Conservation (phyloP, 2,797 vertebrate species). For the Scomberomorus guttatus region DNA sequence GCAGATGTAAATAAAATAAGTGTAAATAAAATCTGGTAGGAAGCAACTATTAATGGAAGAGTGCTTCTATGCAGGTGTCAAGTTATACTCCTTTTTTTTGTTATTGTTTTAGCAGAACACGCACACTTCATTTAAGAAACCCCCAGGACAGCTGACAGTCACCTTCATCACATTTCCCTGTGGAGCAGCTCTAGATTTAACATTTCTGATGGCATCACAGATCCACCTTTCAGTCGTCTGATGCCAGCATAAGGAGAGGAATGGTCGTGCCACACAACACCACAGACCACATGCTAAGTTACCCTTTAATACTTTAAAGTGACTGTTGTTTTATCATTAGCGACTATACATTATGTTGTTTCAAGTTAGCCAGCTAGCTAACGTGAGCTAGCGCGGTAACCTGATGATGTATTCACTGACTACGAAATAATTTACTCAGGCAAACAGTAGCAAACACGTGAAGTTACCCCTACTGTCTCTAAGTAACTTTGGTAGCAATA, state of each 20-base stretch:
- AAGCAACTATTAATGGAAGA: not conserved
- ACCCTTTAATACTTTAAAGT: not conserved
- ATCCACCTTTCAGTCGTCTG: not conserved
- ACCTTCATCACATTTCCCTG: conserved; percentile 36
- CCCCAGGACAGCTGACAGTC: conserved; percentile 24
- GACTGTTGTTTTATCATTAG: not conserved
- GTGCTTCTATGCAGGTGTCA: not conserved
- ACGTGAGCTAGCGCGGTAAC: conserved; percentile 22
- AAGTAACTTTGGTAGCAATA: conserved; percentile 5
- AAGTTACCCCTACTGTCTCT: not conserved
- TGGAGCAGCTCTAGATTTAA: conserved; percentile 58
- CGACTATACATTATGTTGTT: conserved; percentile 6
- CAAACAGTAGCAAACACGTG: not conserved
- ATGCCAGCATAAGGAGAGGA: not conserved
- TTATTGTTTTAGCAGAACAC: not conserved
- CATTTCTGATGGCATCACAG: conserved; percentile 7
- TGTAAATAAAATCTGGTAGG: not conserved
- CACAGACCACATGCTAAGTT: not conserved
- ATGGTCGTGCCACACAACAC: not conserved
- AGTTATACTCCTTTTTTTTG: not conserved
- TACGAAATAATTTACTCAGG: not conserved
- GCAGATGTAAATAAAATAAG: not conserved
- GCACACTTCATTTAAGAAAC: not conserved
- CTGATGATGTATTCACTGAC: not conserved
- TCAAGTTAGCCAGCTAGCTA: conserved; percentile 58